Percentiles rank a stretch among this genome's conserved stretches.
These are phyloP conservation scores for Gortyna flavago DNA, from an alignment of 2,888 invertebrate genomes.

Conservation along the genomic window DNA sequence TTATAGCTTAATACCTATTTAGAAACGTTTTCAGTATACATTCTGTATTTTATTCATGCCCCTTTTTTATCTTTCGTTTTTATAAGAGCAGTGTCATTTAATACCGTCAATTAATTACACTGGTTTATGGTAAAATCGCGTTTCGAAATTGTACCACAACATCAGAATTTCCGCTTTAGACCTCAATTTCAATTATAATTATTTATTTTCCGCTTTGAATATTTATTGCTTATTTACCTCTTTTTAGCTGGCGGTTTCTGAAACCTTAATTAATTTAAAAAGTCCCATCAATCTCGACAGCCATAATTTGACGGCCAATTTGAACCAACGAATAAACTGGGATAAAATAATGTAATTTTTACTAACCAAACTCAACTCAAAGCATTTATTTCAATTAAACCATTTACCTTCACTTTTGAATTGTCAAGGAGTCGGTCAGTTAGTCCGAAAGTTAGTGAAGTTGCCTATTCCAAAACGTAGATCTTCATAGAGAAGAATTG, in stretches of 20 bases:
- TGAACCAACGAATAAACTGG: background rate
- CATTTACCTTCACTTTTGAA: background rate
- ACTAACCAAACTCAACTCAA: background rate
- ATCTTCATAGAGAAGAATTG: background rate
- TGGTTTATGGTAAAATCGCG: background rate
- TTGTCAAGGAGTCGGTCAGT: background rate
- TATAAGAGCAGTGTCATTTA: background rate
- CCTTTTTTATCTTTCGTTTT: background rate
- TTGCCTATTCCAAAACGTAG: background rate
- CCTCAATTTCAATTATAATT: conserved; percentile 20
- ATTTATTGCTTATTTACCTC: conserved; percentile 24
- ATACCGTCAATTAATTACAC: conserved; percentile 18
- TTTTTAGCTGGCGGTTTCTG: conserved; percentile 17
- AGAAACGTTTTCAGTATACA: background rate
- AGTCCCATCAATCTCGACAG: background rate
- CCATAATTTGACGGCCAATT: conserved; percentile 6
- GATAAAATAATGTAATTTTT: too few species aligned
- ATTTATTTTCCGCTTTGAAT: conserved; percentile 38
- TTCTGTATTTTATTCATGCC: background rate
- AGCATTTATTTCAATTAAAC: conserved; percentile 1
- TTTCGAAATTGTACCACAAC: conserved; percentile 16
- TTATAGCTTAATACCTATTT: conserved; percentile 2
- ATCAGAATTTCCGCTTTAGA: conserved; percentile 1
- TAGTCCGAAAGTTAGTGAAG: background rate
- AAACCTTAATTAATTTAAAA: conserved; percentile 19